A percentile compares a stretch with the other conserved stretches of the same genome.
Evolutionary conservation across 2,888 invertebrate genomes (phyloP).

Genomic region (Acronicta aceris): DNA sequence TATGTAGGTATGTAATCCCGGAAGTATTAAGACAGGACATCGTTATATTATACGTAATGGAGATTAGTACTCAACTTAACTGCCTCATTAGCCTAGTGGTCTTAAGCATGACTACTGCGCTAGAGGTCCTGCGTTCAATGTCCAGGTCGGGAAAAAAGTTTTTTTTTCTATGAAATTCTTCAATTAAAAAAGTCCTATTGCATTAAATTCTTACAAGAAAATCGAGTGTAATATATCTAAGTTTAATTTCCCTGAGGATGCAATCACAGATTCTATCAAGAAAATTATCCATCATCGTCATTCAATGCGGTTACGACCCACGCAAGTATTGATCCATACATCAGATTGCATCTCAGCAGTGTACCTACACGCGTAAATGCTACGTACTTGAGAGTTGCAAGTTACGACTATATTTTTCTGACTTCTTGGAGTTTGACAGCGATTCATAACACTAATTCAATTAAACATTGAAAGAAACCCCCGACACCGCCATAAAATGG

Average conservation of each 20-base stretch:
- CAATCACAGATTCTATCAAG: background rate
- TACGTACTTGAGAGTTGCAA: too few species aligned
- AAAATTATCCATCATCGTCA: slow-evolving; percentile 2
- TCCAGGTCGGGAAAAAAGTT: too few species aligned
- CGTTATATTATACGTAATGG: too few species aligned
- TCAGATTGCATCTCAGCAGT: background rate
- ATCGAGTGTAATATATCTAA: background rate
- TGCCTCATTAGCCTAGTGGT: too few species aligned
- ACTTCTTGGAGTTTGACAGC: background rate
- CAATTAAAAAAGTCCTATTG: background rate
- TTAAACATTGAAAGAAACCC: too few species aligned
- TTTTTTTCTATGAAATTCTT: background rate
- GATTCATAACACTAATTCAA: too few species aligned
- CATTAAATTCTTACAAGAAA: background rate
- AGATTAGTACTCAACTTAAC: too few species aligned
- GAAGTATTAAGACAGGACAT: too few species aligned
- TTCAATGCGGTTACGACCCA: background rate
- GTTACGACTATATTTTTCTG: background rate
- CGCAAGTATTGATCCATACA: background rate
- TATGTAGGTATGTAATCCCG: background rate
- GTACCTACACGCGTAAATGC: background rate
- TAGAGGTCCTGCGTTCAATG: too few species aligned
- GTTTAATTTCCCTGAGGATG: background rate
- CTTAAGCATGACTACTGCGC: too few species aligned
- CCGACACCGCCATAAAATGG: too few species aligned